phyloP scores from a whole-genome alignment of 1,140 invertebrate genomes.

The Diorhabda carinulata region DNA sequence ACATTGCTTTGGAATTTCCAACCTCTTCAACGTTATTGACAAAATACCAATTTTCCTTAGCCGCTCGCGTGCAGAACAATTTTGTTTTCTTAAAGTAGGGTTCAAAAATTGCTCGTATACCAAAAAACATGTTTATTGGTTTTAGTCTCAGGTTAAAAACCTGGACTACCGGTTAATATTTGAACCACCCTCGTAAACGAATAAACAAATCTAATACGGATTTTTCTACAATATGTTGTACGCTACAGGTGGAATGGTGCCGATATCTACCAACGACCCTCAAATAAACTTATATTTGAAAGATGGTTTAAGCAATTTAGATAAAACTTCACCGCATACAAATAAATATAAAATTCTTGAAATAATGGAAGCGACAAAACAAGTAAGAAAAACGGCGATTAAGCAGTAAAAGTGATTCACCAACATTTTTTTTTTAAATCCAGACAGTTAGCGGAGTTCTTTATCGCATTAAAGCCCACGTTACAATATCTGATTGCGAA shows the following conservation, averaged over 20 bases:
- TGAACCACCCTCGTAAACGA: no score
- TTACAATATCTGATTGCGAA: conserved; percentile 24
- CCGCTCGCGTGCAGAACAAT: no score
- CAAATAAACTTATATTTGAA: conserved; percentile 17
- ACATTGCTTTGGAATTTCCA: no score
- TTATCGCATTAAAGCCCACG: conserved; percentile 22
- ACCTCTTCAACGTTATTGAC: no score
- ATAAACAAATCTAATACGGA: not conserved
- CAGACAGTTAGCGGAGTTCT: conserved; percentile 24
- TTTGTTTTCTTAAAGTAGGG: no score
- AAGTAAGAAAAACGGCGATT: conserved; percentile 12
- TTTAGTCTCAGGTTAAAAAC: no score
- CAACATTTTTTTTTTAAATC: not conserved
- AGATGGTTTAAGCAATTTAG: conserved; percentile 20
- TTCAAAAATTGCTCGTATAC: no score
- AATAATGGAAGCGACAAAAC: conserved; percentile 15
- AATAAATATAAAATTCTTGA: conserved; percentile 24
- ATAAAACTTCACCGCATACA: conserved; percentile 18
- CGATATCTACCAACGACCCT: conserved; percentile 10
- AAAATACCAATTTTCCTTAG: no score
- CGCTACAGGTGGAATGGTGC: conserved; percentile 4
- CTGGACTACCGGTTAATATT: no score
- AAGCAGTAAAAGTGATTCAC: not conserved
- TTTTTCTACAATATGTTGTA: not conserved
- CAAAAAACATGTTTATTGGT: no score